These are phyloP conservation scores for Benitochromis conjunctus DNA, from an alignment of 2,113 vertebrate species.

Conservation along the genomic window DNA sequence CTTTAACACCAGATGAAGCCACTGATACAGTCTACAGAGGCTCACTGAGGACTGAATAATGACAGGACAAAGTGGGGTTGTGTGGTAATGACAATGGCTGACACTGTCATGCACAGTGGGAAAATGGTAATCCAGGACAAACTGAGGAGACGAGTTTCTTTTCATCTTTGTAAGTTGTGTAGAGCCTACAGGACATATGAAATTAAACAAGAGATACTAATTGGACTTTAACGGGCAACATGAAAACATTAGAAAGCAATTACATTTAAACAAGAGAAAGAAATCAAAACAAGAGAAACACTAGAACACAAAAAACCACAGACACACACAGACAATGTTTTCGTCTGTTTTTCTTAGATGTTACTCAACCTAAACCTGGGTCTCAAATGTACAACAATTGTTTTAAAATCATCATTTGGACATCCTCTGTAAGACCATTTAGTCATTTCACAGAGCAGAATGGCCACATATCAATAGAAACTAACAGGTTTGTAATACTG, in stretches of 20 bases:
- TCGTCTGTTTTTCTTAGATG: neutral
- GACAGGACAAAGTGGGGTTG: neutral
- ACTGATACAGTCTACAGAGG: slow-evolving; percentile 16
- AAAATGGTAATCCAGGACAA: neutral
- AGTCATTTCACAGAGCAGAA: neutral
- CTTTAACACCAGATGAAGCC: neutral
- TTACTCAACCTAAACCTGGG: neutral
- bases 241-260: neutral
- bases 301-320: neutral
- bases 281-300: neutral
- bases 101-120: neutral
- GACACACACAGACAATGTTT: neutral
- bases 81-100: neutral
- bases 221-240: neutral
- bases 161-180: neutral
- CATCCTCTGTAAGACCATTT: neutral
- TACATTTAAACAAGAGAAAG: neutral
- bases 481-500: neutral
- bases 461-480: neutral
- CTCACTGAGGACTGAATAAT: slow-evolving; percentile 5
- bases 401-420: neutral
- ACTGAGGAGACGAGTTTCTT: neutral
- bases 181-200: neutral
- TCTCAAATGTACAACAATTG: neutral
- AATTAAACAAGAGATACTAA: neutral